Conservation (phyloP, 2,113 vertebrate species). For the Thamnophis sirtalis region DNA sequence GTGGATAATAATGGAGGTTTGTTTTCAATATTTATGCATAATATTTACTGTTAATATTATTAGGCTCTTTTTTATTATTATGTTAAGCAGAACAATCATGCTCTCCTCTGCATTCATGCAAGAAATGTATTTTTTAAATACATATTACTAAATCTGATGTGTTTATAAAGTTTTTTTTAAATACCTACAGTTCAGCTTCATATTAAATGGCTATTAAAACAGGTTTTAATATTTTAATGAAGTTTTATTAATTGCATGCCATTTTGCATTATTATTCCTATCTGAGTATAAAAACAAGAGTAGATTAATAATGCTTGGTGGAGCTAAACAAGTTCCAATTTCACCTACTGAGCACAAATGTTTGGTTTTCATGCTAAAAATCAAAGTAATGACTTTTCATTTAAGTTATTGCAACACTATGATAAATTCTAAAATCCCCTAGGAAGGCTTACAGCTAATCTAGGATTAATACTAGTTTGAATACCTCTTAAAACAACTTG, state of each 20-base stretch:
- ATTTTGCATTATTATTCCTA: neutral
- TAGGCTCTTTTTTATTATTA: neutral
- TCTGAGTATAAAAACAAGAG: neutral
- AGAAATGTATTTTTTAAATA: neutral
- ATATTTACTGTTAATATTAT: neutral
- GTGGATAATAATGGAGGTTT: neutral
- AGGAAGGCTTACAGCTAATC: constrained; percentile 22
- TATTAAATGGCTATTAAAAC: neutral
- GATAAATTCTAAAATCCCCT: constrained; percentile 2
- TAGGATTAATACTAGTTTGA: neutral
- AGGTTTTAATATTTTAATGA: neutral
- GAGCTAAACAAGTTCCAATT: neutral
- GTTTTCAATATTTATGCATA: neutral
- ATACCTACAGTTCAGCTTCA: neutral
- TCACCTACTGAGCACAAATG: neutral
- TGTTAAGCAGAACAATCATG: neutral
- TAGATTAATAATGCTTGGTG: neutral
- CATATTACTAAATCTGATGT: neutral
- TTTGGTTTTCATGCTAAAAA: constrained; percentile 22
- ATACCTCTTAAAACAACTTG: constrained; percentile 18
- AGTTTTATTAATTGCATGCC: neutral
- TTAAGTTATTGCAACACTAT: constrained; percentile 21
- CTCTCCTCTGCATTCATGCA: neutral
- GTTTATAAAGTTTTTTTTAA: neutral
- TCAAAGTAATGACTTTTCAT: constrained; percentile 21